Conservation (phyloP, 2,888 invertebrate species). For the Caenorhabditis japonica region DNA sequence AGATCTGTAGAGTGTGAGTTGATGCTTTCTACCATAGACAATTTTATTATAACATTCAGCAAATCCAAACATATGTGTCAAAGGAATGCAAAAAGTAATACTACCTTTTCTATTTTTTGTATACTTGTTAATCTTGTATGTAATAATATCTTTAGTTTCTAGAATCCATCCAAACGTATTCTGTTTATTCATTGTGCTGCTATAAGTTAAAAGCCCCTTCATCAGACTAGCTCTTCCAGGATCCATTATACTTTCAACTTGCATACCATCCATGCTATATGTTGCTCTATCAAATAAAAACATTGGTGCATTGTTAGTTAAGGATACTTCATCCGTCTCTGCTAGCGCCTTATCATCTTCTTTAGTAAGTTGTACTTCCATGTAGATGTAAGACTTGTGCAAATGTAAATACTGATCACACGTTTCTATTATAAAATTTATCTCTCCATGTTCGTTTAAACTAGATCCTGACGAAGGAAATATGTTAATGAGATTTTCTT, state of each 20-base stretch:
- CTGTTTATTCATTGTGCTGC: too few species aligned
- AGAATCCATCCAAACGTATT: too few species aligned
- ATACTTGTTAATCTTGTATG: too few species aligned
- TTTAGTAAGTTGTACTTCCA: slow-evolving; percentile 54
- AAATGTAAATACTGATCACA: slow-evolving; percentile 38
- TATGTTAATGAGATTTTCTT: slow-evolving; percentile 29
- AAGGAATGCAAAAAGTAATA: too few species aligned
- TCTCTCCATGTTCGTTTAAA: slow-evolving; percentile 36
- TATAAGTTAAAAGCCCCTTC: slow-evolving; percentile 58
- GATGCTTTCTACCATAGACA: slow-evolving; percentile 45
- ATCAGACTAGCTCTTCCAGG: slow-evolving; percentile 62
- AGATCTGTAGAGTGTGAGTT: slow-evolving; percentile 61
- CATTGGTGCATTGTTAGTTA: slow-evolving; percentile 62
- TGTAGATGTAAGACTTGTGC: slow-evolving; percentile 43
- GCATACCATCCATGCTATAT: slow-evolving; percentile 58
- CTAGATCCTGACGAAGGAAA: slow-evolving; percentile 30
- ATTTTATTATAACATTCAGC: too few species aligned
- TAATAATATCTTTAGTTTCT: too few species aligned
- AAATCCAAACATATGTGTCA: slow-evolving; percentile 54
- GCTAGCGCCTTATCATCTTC: too few species aligned
- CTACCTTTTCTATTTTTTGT: too few species aligned
- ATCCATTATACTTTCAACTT: slow-evolving; percentile 48
- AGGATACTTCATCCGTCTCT: too few species aligned
- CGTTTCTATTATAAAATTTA: slow-evolving; percentile 50
- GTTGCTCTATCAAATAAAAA: slow-evolving; percentile 62